Evolutionary conservation across 2,888 invertebrate genomes (phyloP), one percentile per base, ranked within the genome.

Genomic region (Ormyrus thymus): DNA sequence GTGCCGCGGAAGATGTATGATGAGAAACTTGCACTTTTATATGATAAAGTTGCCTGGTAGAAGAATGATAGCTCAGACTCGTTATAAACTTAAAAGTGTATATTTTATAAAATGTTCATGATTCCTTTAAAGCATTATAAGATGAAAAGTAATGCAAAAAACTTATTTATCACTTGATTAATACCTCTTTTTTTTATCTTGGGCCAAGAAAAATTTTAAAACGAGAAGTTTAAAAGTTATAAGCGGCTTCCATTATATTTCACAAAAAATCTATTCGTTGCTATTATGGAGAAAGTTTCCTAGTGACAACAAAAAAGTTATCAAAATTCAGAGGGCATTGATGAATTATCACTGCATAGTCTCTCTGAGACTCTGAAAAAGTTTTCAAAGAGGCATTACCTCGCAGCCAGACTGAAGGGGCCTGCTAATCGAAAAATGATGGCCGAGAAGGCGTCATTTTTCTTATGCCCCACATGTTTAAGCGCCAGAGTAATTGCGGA

Each of bases 241-340:
- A 70, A 70, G 48, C 58, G 46, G 48, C 46, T 11, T 13, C 56
- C 58, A 58, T 58, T 69, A 11, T 45, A 48, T 69, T 46, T 45
- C 9, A 45, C 45, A 51, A 61, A 56, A 56, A 69, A 69, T 76
- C 76, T 76, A 62, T 69, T 76, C 59, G 6, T 48, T 6, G n/a
- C 53, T 29, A 48, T 61, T 15, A 62, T 64, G 6, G 70, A 0
- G 11, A 69, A 78, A 72, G 61, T 61, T 78, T 66, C 50, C 2
- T 10, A 8, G 59, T 15, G 8, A 45, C n/a, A 9, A 53, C 65
- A 76, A 71, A 78, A 76, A 72, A 68, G 56, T 72, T 76, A 72
- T 76, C 72, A 62, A 76, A 79, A 79, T 72, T 76, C 76, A 80
- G 53, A 62, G 43, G 58, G 72, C 66, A 76, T 79, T 76, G 76